These are phyloP conservation scores for Corythoichthys intestinalis DNA, from an alignment of 2,113 vertebrate genomes.

Conservation along the genomic window DNA sequence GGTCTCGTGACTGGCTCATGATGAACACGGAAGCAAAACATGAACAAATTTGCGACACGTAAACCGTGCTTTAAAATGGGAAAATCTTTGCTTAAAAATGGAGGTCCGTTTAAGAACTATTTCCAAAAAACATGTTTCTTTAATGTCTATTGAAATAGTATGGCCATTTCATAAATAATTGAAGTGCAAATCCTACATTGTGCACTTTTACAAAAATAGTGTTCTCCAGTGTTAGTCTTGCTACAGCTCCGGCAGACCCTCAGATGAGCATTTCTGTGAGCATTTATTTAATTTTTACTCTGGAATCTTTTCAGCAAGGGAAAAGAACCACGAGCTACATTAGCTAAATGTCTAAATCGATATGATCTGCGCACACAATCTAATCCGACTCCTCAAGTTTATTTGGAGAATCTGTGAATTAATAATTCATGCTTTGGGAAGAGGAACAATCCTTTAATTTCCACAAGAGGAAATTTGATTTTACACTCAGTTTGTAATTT, in stretches of 20 bases:
- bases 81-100: too few species aligned
- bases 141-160: too few species aligned
- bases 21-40: too few species aligned
- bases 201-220: too few species aligned
- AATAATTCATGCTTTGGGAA: background rate
- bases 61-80: too few species aligned
- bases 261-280: constrained; percentile 19
- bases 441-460: background rate
- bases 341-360: constrained; percentile 7
- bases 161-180: too few species aligned
- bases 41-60: too few species aligned
- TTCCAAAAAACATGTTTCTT: too few species aligned
- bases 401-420: background rate
- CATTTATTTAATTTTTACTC: constrained; percentile 24
- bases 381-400: background rate
- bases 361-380: background rate
- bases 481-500: background rate
- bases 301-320: constrained; percentile 9
- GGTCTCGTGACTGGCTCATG: too few species aligned
- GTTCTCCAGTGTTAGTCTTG: constrained; percentile 2
- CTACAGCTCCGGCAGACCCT: constrained; percentile 20
- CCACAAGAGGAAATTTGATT: constrained; percentile 1
- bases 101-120: too few species aligned
- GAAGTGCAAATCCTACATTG: too few species aligned
- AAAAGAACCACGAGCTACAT: background rate